These are phyloP conservation scores for Anoplopoma fimbria DNA, from an alignment of 2,113 vertebrate genomes.

Conservation along the genomic window DNA sequence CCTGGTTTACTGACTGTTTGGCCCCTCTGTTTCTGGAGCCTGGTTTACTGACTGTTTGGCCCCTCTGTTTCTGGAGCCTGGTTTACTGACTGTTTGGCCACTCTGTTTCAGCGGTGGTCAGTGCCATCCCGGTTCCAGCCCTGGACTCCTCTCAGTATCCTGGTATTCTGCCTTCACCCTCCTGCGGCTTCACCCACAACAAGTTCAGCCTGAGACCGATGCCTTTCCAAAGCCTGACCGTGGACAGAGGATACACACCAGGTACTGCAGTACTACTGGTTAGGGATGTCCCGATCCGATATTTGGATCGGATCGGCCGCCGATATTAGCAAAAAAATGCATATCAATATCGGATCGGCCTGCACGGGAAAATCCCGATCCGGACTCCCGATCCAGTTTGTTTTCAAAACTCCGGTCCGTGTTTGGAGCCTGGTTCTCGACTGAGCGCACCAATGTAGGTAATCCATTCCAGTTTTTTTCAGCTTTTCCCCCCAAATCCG, in stretches of 20 bases:
- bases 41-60: neutral
- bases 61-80: neutral
- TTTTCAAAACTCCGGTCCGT: no score
- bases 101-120: slow-evolving; percentile 89
- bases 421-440: no score
- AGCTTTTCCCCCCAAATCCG: no score
- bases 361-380: no score
- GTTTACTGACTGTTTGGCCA: neutral
- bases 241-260: slow-evolving; percentile 90
- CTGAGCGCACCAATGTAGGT: no score
- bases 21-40: neutral
- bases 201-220: slow-evolving; percentile 94
- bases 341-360: no score
- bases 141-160: slow-evolving; percentile 94
- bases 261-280: slow-evolving; percentile 74
- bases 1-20: neutral
- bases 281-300: no score
- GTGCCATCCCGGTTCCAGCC: slow-evolving; percentile 93
- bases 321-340: no score
- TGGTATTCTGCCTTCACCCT: slow-evolving; percentile 92
- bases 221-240: slow-evolving; percentile 90
- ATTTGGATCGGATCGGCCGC: no score
- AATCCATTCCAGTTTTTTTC: no score
- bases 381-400: no score
- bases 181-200: slow-evolving; percentile 90